Conservation (phyloP, 2,888 invertebrate genomes). For the Apodemia hepburni region DNA sequence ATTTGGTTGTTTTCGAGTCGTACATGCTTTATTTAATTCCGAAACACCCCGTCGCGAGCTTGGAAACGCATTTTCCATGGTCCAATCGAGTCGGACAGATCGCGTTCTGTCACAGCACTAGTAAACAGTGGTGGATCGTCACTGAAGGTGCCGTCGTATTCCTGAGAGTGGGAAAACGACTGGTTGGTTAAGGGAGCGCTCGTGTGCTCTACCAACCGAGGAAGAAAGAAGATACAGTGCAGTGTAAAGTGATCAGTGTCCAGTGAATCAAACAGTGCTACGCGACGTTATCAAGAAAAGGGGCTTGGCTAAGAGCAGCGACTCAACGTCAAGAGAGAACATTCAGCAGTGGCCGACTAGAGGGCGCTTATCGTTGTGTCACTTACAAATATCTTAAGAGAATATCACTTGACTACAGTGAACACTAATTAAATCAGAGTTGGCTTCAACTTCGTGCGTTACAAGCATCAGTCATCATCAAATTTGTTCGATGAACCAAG, state of each 20-base stretch:
- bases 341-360: not conserved
- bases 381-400: no score
- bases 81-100: slow-evolving; percentile 1
- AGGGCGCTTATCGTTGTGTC: not conserved
- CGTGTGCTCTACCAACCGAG: slow-evolving; percentile 14
- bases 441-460: not conserved
- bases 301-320: slow-evolving; percentile 4
- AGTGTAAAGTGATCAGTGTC: not conserved
- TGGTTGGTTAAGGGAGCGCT: slow-evolving; percentile 19
- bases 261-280: slow-evolving; percentile 1
- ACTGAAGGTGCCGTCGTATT: slow-evolving; percentile 1
- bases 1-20: no score
- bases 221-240: slow-evolving; percentile 11
- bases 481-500: not conserved
- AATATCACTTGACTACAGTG: no score
- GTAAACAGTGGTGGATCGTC: not conserved
- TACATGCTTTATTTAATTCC: no score
- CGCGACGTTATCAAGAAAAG: not conserved
- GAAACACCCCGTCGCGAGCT: not conserved
- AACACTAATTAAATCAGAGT: no score
- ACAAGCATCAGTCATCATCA: not conserved
- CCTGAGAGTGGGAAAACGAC: slow-evolving; percentile 3
- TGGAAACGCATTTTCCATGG: not conserved
- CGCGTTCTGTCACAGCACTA: slow-evolving; percentile 9
- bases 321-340: not conserved